Evolutionary conservation across 2,888 invertebrate species (phyloP), one percentile per base, ranked within the genome.

Genomic region (Neria commutata): DNA sequence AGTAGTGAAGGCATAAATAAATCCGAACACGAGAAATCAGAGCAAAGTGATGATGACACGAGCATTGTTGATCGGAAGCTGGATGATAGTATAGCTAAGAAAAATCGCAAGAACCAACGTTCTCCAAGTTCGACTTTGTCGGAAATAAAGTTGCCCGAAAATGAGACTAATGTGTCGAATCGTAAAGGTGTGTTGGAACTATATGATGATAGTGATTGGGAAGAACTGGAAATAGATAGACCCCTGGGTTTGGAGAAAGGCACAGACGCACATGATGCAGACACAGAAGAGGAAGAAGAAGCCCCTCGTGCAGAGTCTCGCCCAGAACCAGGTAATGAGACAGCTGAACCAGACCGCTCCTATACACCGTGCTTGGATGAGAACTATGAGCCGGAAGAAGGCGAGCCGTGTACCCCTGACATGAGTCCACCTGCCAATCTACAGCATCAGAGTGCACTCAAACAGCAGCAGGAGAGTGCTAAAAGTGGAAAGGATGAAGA

Each of bases 361-460:
- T 90, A 89, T 76, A 90, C 90, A 53, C 90, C 90, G 0, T 89
- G 89, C 67, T 83, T 90, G 54, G 90, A 90, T 77, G 90, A 90
- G 75, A 86, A 85, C 66, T 84, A 83, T 24, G 72, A 75, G 29
- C 67, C 68, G 6, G 78, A 73, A 33, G 73, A 77, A 23, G 67
- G 66, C n/a, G n/a, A 47, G 1, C 37, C 21, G 16, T 52, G 16
- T 17, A 10, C 11, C 25, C 21, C 37, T 11, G 58, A 58, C 19
- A 60, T 60, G 16, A 50, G 53, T 33, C 58, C 60, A 19, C 66
- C 66, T 2, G 29, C 29, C 62, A 65, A 16, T 65, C 60, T 34
- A 37, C 65, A 6, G 25, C 46, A 42, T 29, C 14, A 46, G 17
- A 59, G 49, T 40, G 42, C 24, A 10, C 19, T 51, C 1, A n/a